phyloP scores from a whole-genome alignment of 2,888 invertebrate genomes.

The Lithophane semibrunnea region DNA sequence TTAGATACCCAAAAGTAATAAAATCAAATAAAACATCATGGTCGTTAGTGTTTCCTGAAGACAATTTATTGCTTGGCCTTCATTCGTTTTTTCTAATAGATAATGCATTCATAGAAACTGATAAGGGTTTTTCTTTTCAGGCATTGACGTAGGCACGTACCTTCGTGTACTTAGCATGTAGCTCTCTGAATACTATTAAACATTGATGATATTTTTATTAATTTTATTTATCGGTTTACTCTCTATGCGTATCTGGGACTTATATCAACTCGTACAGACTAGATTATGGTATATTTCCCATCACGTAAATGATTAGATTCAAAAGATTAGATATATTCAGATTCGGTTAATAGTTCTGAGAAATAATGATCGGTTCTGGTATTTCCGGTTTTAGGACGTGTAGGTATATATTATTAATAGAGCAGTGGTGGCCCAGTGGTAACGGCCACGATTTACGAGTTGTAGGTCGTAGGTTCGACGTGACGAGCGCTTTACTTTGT shows the following conservation, averaged over 20 bases:
- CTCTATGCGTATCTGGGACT: not conserved
- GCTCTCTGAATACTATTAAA: conserved; percentile 19
- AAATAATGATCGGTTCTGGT: conserved; percentile 19
- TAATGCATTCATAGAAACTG: conserved; percentile 53
- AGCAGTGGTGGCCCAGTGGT: too few relatives aligned
- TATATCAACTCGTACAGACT: not conserved
- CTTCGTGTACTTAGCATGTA: not conserved
- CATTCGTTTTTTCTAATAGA: conserved; percentile 19
- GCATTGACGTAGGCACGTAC: conserved; percentile 38
- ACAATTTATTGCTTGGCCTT: conserved; percentile 26
- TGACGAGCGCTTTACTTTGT: too few relatives aligned
- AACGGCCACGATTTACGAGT: too few relatives aligned
- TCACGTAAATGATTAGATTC: conserved; percentile 35
- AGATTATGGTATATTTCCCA: conserved; percentile 14
- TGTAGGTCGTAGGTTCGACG: too few relatives aligned
- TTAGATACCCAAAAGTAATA: not conserved
- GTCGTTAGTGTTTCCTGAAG: conserved; percentile 24
- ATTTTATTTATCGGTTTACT: not conserved
- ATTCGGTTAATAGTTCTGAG: conserved; percentile 13
- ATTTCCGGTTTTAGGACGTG: conserved; percentile 12
- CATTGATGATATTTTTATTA: not conserved
- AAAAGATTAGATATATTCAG: conserved; percentile 44
- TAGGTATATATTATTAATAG: not conserved
- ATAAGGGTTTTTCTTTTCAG: conserved; percentile 54
- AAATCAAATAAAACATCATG: not conserved